These are phyloP conservation scores for Actias luna DNA, from an alignment of 2,888 invertebrate genomes.

Conservation along the genomic window DNA sequence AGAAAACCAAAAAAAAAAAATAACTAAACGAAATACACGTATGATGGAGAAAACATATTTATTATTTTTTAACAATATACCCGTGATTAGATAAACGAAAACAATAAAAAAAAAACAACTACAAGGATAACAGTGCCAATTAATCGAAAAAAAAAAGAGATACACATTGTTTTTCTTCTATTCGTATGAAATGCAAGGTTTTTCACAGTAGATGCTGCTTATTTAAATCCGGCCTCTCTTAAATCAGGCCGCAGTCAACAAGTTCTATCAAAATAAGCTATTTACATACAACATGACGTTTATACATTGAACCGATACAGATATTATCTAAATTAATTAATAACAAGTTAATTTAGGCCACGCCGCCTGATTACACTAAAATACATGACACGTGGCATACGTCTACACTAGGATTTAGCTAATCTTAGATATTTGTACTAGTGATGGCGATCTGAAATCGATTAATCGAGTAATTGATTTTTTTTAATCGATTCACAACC, in stretches of 20 bases:
- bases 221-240: not conserved
- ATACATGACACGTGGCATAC: not conserved
- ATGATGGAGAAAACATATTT: constrained; percentile 72
- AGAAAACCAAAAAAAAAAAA: no score
- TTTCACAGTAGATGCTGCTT: not conserved
- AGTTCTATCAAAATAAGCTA: not conserved
- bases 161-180: not conserved
- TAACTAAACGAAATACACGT: constrained; percentile 58
- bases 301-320: constrained; percentile 35
- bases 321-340: constrained; percentile 74
- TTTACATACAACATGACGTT: not conserved
- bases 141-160: constrained; percentile 36
- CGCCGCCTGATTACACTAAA: constrained; percentile 43
- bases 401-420: constrained; percentile 68
- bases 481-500: no score
- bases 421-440: constrained; percentile 55
- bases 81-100: constrained; percentile 58
- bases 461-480: no score
- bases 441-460: no score
- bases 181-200: not conserved
- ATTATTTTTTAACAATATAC: constrained; percentile 67
- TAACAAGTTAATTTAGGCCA: constrained; percentile 61
- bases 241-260: not conserved
- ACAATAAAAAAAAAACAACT: constrained; percentile 59
- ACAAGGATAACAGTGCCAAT: constrained; percentile 78